A percentile compares a stretch with the other conserved stretches of the same genome.
phyloP scores from a whole-genome alignment of 2,888 invertebrate genomes.

The Cosmorhoe ocellata region DNA sequence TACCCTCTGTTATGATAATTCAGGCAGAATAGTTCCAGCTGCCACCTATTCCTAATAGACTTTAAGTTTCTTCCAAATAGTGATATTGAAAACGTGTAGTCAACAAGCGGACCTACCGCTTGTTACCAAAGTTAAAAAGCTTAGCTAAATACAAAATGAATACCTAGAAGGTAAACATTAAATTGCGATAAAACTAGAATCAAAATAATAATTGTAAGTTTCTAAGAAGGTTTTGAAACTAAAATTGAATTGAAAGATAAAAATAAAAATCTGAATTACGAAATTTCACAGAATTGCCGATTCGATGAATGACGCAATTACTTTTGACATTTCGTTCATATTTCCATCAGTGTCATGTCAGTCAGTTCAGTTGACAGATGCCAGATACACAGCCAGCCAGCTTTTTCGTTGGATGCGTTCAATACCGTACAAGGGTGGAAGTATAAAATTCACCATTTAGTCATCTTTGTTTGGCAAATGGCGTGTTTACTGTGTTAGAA shows the following conservation, averaged over 20 bases:
- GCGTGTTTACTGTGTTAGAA: too few relatives aligned
- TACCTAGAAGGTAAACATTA: not conserved
- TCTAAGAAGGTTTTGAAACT: not conserved
- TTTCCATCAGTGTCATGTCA: not conserved
- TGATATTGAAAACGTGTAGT: too few relatives aligned
- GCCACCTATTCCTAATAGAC: not conserved
- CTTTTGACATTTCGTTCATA: not conserved
- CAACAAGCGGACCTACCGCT: too few relatives aligned
- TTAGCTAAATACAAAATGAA: not conserved
- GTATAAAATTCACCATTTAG: too few relatives aligned
- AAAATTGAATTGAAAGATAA: slow-evolving; percentile 14
- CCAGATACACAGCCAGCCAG: too few relatives aligned
- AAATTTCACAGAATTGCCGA: slow-evolving; percentile 7
- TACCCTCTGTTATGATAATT: not conserved
- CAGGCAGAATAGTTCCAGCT: not conserved
- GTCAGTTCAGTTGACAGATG: not conserved
- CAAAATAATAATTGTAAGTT: slow-evolving; percentile 1
- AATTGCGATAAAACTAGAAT: not conserved
- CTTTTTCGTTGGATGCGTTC: too few relatives aligned
- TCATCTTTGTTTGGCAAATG: too few relatives aligned
- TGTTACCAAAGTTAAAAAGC: not conserved
- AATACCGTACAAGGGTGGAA: too few relatives aligned
- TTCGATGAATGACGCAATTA: not conserved
- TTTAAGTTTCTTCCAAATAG: not conserved
- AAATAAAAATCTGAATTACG: slow-evolving; percentile 13